These are phyloP conservation scores for Sinopyrophorus schimmeli DNA, from an alignment of 2,888 invertebrate genomes.

Conservation along the genomic window DNA sequence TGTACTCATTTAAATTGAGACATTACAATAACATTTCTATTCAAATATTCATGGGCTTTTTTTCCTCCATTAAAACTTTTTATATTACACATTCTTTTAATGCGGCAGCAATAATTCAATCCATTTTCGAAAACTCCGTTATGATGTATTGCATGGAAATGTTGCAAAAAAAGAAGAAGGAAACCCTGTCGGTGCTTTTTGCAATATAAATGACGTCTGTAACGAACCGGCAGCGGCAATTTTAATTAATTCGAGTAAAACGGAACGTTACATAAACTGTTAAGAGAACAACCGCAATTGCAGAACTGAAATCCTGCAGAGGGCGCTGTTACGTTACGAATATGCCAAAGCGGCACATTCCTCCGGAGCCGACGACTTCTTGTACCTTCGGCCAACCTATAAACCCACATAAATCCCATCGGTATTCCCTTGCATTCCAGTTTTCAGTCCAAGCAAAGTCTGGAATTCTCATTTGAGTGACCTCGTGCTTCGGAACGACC, in stretches of 20 bases:
- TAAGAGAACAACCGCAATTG: conserved; percentile 13
- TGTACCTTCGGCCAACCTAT: conserved; percentile 9
- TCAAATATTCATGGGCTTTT: too few relatives aligned
- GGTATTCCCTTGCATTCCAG: conserved; percentile 3
- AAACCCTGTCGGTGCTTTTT: too few relatives aligned
- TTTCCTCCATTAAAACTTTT: too few relatives aligned
- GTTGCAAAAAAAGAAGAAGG: too few relatives aligned
- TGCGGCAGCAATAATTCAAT: too few relatives aligned
- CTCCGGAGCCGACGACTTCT: conserved; percentile 6
- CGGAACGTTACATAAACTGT: conserved; percentile 5
- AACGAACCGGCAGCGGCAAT: conserved; percentile 1
- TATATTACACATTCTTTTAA: too few relatives aligned
- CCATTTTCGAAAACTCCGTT: too few relatives aligned
- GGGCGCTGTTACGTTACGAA: conserved; percentile 5
- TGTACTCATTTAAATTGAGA: too few relatives aligned
- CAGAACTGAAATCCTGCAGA: conserved; percentile 1
- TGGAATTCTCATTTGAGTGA: conserved; percentile 9
- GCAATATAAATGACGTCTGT: too few relatives aligned
- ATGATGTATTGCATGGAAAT: too few relatives aligned
- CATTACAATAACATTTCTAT: too few relatives aligned
- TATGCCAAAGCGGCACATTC: conserved; percentile 13
- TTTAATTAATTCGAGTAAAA: conserved; percentile 3
- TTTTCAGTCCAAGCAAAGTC: neutral
- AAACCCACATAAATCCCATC: conserved; percentile 13
- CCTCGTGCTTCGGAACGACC: conserved; percentile 6